Conservation (phyloP, 2,797 vertebrate species). For the Syngnathus acus region DNA sequence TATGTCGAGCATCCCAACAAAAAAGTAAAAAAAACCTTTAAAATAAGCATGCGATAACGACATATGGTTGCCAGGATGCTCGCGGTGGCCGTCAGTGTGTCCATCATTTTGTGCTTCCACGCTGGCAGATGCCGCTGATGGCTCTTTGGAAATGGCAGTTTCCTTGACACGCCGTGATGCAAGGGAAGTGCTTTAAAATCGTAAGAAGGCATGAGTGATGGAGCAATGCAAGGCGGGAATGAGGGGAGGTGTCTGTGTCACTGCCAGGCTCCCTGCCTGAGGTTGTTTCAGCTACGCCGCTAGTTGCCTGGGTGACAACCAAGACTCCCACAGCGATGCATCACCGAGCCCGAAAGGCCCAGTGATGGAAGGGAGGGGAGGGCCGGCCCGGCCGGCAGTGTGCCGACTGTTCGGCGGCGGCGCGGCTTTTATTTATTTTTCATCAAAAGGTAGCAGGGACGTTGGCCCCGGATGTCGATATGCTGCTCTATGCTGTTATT, state of each 20-base stretch:
- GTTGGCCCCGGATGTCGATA: not conserved
- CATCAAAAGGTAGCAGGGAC: not conserved
- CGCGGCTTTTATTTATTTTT: slow-evolving; percentile 20
- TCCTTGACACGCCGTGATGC: slow-evolving; percentile 14
- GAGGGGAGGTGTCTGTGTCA: slow-evolving; percentile 22
- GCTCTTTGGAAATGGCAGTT: slow-evolving; percentile 6
- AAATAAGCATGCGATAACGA: not conserved
- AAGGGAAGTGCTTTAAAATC: slow-evolving; percentile 26
- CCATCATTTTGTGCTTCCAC: slow-evolving; percentile 4
- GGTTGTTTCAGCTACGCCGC: slow-evolving; percentile 49
- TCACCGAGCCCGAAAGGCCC: slow-evolving; percentile 41
- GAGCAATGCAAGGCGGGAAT: slow-evolving; percentile 25
- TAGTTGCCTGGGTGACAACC: slow-evolving; percentile 58
- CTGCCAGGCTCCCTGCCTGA: slow-evolving; percentile 18
- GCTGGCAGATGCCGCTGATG: slow-evolving; percentile 7
- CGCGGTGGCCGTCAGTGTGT: not conserved
- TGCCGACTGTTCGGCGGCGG: not conserved
- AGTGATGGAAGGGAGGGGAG: slow-evolving; percentile 28
- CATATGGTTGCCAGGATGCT: slow-evolving; percentile 29
- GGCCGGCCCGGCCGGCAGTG: not conserved
- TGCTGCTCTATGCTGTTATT: not conserved
- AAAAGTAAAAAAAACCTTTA: not conserved
- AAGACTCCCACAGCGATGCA: slow-evolving; percentile 40
- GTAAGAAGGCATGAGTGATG: slow-evolving; percentile 31
- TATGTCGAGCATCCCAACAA: not conserved